Evolutionary conservation across 2,113 vertebrate genomes (phyloP).

Genomic region (Turnix velox): DNA sequence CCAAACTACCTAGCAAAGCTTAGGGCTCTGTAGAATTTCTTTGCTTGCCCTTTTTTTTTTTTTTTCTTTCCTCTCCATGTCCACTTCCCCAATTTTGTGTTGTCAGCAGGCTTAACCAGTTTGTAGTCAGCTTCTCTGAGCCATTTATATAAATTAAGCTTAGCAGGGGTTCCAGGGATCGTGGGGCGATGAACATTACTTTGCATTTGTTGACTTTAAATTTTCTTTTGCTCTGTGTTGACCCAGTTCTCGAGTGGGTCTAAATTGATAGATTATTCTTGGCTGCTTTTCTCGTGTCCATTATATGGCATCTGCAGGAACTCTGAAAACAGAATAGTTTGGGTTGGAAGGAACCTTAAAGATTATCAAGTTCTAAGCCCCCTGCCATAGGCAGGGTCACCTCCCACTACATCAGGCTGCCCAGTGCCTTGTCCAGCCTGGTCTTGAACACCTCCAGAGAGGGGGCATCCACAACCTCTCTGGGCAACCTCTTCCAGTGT

Average conservation of each 20-base stretch:
- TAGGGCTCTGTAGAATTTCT: slow-evolving; percentile 30
- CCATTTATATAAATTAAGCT: slow-evolving; percentile 73
- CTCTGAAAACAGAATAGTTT: too few relatives aligned
- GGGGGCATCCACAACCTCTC: too few relatives aligned
- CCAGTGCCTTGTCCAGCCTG: too few relatives aligned
- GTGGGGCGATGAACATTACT: slow-evolving; percentile 55
- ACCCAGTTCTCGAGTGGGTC: slow-evolving; percentile 56
- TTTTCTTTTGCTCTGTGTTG: slow-evolving; percentile 54
- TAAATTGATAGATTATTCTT: slow-evolving; percentile 41
- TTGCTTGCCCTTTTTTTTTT: not conserved
- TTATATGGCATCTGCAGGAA: slow-evolving; percentile 7
- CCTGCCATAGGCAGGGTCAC: too few relatives aligned
- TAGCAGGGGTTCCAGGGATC: slow-evolving; percentile 48
- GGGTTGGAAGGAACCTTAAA: too few relatives aligned
- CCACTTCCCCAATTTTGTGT: slow-evolving; percentile 46
- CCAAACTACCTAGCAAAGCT: slow-evolving; percentile 14
- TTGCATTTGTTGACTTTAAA: slow-evolving; percentile 68
- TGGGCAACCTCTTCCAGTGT: too few relatives aligned
- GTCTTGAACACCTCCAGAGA: too few relatives aligned
- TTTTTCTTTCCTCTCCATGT: not conserved
- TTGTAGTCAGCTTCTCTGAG: slow-evolving; percentile 53
- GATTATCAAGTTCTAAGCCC: too few relatives aligned
- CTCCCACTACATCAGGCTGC: too few relatives aligned
- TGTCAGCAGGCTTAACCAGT: slow-evolving; percentile 66
- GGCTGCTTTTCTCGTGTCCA: slow-evolving; percentile 1